Evolutionary conservation across 2,888 invertebrate species (phyloP), one percentile per base, ranked within the genome.

Genomic region (Brachyopa scutellaris): DNA sequence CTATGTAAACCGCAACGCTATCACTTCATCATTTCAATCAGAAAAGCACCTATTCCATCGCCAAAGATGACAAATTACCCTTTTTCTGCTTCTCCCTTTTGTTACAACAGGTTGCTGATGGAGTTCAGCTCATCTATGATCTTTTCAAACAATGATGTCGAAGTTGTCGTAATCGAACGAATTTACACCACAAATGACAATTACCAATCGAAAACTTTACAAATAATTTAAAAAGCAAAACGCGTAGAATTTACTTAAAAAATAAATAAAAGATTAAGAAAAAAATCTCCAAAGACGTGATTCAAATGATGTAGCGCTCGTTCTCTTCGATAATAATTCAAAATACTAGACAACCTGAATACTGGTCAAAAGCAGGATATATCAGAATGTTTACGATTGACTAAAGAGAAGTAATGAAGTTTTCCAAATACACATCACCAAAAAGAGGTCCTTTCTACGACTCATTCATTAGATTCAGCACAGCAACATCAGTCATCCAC

Each of bases 131-230:
- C n/a, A n/a, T n/a, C n/a, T n/a, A n/a, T n/a, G n/a, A n/a, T n/a
- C n/a, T n/a, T n/a, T n/a, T n/a, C n/a, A n/a, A n/a, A n/a, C n/a
- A n/a, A n/a, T n/a, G n/a, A n/a, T n/a, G n/a, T n/a, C n/a, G 6
- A 33, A 5, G 11, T 47, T 11, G 45, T 61, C 59, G 11, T 31
- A 72, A 59, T 79, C 72, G 57, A 72, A 67, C 72, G 15, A 53
- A 45, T 67, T 61, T 15, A 51, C 77, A 70, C 62, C 42, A 69
- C 55, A 45, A 4, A 55, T 62, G 7, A 2, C 0, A 15, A 47
- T 7, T 33, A 6, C 23, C 23, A 19, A 33, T 19, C 17, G 21
- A 1, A n/a, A 17, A n/a, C 36, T 38, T 7, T 6, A n/a, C 21
- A n/a, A 7, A 26, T 1, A 17, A 33, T 11, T 21, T 19, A 4